A percentile compares a stretch with the other conserved stretches of the same genome.
Evolutionary conservation across 2,113 vertebrate species (phyloP).

Genomic region (Bambusicola thoracicus): DNA sequence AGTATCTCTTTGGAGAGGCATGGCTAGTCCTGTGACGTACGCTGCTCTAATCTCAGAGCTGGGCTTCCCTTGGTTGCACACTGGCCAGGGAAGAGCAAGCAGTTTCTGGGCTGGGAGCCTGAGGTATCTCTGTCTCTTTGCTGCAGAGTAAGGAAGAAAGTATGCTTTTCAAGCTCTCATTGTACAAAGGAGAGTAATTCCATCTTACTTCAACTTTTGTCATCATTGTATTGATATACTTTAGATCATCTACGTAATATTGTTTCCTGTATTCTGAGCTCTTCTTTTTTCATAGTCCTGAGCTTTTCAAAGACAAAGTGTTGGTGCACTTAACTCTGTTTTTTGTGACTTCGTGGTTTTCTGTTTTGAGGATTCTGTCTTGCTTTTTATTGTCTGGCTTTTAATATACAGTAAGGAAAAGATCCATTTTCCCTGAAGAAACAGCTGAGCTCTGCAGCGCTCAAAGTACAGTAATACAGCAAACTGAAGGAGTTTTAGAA

Average conservation of each 20-base stretch:
- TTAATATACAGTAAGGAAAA: neutral
- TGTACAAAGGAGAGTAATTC: neutral
- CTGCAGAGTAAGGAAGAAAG: neutral
- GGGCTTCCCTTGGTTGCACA: neutral
- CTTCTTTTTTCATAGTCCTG: neutral
- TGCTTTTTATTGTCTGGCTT: neutral
- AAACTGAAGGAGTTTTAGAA: neutral
- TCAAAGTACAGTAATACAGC: neutral
- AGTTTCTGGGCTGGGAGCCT: neutral
- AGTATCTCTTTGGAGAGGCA: neutral
- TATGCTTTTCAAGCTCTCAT: neutral
- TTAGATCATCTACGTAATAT: neutral
- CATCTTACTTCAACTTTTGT: neutral
- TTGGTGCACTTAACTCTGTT: conserved; percentile 32
- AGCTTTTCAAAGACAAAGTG: neutral
- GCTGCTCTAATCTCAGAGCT: neutral
- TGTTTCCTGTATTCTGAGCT: neutral
- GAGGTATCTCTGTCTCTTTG: neutral
- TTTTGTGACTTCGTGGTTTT: conserved; percentile 54
- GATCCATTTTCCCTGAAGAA: neutral
- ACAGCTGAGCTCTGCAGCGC: neutral
- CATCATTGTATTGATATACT: neutral
- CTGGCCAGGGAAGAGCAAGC: neutral
- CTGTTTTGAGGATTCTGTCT: neutral
- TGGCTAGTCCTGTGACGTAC: neutral